Evolutionary conservation across 2,797 vertebrate species (phyloP), one percentile per base, ranked within the genome.

Genomic region (Spondyliosoma cantharus): DNA sequence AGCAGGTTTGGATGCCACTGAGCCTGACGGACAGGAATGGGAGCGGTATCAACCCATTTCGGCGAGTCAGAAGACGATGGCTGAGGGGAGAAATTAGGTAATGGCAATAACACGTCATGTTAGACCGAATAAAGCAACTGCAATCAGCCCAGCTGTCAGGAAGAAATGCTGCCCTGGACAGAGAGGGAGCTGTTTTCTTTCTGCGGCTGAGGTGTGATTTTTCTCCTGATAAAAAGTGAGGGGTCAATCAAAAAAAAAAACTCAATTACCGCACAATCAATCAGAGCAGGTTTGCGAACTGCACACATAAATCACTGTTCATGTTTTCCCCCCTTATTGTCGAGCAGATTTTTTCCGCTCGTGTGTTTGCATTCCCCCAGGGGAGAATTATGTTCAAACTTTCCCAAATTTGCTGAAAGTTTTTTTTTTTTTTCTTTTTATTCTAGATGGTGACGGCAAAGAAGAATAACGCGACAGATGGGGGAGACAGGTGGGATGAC

Each of bases 121-220:
- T 87, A 76, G 75, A 71, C 66, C 64, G 86, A 83, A 86, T 84
- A 86, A 89, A 88, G 78, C 85, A 87, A 77, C 84, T 76, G 89
- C 88, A 89, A 87, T 90, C 86, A 88, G 81, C 85, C 83, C 83
- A 83, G 82, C 90, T 87, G 87, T 90, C 89, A 83, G 79, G 72
- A 85, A 81, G 87, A 82, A 90, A 90, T 78, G 85, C 84, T 77
- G 76, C 70, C 80, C 68, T 74, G 29, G n/a, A 29, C 3, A 29
- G 62, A 81, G 82, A 87, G 80, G 61, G 69, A 59, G 69, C 56
- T 82, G 77, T 71, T 43, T 76, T 76, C 27, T 71, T 76, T 76
- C 70, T 78, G 73, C 78, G 53, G 81, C 83, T 45, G 65, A 85
- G 86, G 78, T 85, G 67, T 76, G 82, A 86, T 80, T 87, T 83